phyloP scores from a whole-genome alignment of 2,797 vertebrate genomes.

The Galaxias olidus region DNA sequence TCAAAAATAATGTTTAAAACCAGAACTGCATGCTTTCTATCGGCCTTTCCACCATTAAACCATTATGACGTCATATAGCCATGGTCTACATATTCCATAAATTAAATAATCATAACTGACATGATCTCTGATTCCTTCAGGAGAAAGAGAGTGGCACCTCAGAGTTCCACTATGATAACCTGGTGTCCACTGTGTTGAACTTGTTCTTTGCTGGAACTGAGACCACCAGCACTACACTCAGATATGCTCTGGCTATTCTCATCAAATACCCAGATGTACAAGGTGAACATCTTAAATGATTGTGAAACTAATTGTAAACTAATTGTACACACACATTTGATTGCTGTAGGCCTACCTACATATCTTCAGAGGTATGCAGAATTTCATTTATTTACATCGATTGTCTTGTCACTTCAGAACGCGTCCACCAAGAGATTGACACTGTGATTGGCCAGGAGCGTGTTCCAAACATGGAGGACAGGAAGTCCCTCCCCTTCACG shows the following conservation, averaged over 20 bases:
- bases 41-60: no score
- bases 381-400: no score
- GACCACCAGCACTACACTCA: slow-evolving; percentile 70
- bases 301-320: no score
- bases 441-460: slow-evolving; percentile 55
- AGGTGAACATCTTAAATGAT: slow-evolving; percentile 48
- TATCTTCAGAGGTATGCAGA: no score
- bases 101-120: no score
- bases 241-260: slow-evolving; percentile 72
- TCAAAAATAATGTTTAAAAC: no score
- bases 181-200: slow-evolving; percentile 69
- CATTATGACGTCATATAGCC: no score
- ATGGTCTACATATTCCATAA: no score
- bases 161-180: slow-evolving; percentile 73
- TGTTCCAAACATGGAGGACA: slow-evolving; percentile 63
- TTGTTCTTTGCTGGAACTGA: slow-evolving; percentile 76
- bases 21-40: no score
- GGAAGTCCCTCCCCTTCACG: slow-evolving; percentile 74
- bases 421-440: slow-evolving; percentile 71
- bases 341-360: no score
- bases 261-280: slow-evolving; percentile 77
- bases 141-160: slow-evolving; percentile 63
- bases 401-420: slow-evolving; percentile 51
- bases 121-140: slow-evolving; percentile 40
- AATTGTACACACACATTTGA: no score